These are phyloP conservation scores for Gavialis gangeticus DNA, from an alignment of 2,113 vertebrate species.

Conservation along the genomic window DNA sequence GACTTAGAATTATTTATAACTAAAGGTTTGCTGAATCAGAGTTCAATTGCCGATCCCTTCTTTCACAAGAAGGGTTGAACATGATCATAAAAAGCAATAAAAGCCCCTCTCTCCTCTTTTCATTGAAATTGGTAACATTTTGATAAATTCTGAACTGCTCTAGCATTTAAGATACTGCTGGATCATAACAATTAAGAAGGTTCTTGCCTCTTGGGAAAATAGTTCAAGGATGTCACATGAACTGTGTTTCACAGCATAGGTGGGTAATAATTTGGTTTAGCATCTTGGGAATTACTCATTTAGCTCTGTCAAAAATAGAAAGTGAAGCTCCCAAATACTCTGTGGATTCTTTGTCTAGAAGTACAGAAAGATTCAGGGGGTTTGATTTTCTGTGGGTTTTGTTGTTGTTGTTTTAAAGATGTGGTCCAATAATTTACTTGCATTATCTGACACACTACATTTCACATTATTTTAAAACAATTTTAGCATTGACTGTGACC, in stretches of 20 bases:
- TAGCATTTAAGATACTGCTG: background rate
- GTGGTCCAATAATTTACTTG: background rate
- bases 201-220: background rate
- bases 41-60: too few species aligned
- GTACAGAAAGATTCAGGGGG: background rate
- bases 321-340: background rate
- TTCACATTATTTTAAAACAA: background rate
- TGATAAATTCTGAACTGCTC: background rate
- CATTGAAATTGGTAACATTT: background rate
- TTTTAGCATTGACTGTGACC: background rate
- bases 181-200: background rate
- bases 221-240: background rate
- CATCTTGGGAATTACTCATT: background rate
- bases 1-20: background rate
- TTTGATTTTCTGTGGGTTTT: too few species aligned
- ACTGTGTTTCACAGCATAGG: background rate
- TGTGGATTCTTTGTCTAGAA: background rate
- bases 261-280: background rate
- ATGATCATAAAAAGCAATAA: background rate
- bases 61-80: background rate
- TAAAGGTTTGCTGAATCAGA: background rate
- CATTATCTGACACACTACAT: background rate
- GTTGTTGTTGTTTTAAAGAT: background rate
- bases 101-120: background rate
- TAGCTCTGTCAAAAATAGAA: fast-evolving